Conservation (phyloP, 2,797 vertebrate species). For the Takifugu rubripes region DNA sequence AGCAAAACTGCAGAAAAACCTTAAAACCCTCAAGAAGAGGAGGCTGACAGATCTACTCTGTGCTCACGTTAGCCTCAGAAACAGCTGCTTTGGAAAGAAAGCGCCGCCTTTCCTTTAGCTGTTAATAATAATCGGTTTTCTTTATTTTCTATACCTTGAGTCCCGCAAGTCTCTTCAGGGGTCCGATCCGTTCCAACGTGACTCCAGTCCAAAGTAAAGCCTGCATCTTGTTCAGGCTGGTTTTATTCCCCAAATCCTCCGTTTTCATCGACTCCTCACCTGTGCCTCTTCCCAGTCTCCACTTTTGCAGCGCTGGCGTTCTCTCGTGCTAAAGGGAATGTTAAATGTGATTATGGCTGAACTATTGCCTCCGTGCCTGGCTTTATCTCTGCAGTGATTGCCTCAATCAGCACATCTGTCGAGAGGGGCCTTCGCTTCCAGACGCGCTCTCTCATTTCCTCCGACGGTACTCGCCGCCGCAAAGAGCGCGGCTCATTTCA, state of each 20-base stretch:
- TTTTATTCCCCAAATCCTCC: neutral
- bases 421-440: conserved; percentile 36
- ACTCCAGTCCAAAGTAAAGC: conserved; percentile 19
- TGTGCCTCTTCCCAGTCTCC: neutral
- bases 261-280: too few relatives aligned
- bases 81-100: conserved; percentile 11
- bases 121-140: conserved; percentile 9
- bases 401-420: conserved; percentile 51
- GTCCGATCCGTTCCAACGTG: neutral
- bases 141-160: neutral
- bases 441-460: conserved; percentile 51
- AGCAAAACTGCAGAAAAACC: conserved; percentile 61
- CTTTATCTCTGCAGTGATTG: conserved; percentile 46
- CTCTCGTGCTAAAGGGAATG: conserved; percentile 57
- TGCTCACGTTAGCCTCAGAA: conserved; percentile 22
- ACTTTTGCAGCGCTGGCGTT: conserved; percentile 51
- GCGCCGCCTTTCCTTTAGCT: conserved; percentile 23
- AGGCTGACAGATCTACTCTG: conserved; percentile 37
- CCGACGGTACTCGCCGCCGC: conserved; percentile 55
- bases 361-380: conserved; percentile 43
- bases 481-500: conserved; percentile 46
- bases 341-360: conserved; percentile 54
- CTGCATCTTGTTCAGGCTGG: conserved; percentile 1
- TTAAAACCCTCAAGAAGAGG: conserved; percentile 25
- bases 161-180: neutral